A percentile compares a stretch with the other conserved stretches of the same genome.
phyloP scores from a whole-genome alignment of 2,888 invertebrate genomes.

The Lordiphosa fenestrarum region DNA sequence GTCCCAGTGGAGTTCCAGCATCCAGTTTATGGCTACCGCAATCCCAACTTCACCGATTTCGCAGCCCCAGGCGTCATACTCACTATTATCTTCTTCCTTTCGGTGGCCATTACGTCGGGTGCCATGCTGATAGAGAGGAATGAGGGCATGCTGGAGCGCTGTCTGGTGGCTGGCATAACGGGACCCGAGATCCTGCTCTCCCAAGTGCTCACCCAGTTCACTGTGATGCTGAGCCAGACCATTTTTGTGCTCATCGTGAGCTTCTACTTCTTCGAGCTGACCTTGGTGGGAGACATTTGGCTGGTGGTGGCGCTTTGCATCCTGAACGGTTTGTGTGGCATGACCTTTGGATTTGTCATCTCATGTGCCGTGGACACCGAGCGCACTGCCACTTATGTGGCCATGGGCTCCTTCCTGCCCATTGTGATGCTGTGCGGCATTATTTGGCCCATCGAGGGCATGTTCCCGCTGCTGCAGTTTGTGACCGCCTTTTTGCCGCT shows the following conservation, averaged over 20 bases:
- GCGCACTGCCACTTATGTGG: constrained; percentile 91
- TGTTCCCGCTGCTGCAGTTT: constrained; percentile 88
- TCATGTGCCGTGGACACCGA: constrained; percentile 90
- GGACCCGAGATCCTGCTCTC: constrained; percentile 91
- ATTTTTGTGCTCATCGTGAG: constrained; percentile 89
- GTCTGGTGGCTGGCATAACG: constrained; percentile 91
- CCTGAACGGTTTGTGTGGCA: constrained; percentile 93
- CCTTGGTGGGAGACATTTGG: constrained; percentile 87
- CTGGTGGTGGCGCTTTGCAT: constrained; percentile 89
- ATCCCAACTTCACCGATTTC: constrained; percentile 95
- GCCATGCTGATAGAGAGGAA: constrained; percentile 94
- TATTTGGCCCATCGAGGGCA: constrained; percentile 97
- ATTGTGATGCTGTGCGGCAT: constrained; percentile 93
- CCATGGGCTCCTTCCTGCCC: constrained; percentile 91
- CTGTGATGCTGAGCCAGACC: constrained; percentile 92
- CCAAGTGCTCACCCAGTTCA: constrained; percentile 93
- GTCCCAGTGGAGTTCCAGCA: constrained; percentile 83
- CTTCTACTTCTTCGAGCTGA: constrained; percentile 88
- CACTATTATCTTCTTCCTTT: constrained; percentile 95
- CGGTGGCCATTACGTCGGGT: constrained; percentile 94
- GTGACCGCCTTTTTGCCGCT: constrained; percentile 89
- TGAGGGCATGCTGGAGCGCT: constrained; percentile 94
- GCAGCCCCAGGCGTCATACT: constrained; percentile 96
- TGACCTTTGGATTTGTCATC: constrained; percentile 94
- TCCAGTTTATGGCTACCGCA: constrained; percentile 87